phyloP scores from a whole-genome alignment of 2,888 invertebrate genomes.

The Aethes cnicana region DNA sequence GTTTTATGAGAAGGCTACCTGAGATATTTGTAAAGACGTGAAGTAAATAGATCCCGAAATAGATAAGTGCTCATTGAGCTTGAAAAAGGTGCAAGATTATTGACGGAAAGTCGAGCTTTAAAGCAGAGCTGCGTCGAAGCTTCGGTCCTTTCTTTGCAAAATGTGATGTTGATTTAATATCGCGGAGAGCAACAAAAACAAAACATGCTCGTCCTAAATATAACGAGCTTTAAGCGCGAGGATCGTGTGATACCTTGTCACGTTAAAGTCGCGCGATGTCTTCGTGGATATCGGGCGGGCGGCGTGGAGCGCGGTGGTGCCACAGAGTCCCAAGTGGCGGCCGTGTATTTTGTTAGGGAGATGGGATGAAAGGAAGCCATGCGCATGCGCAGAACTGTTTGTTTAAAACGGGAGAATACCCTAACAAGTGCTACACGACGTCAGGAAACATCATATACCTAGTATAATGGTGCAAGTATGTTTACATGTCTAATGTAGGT shows the following conservation, averaged over 20 bases:
- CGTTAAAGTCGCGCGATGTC: slow-evolving; percentile 43
- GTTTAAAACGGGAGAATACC: not conserved
- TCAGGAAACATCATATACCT: not conserved
- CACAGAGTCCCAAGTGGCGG: slow-evolving; percentile 68
- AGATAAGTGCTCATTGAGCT: slow-evolving; percentile 24
- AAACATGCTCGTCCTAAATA: slow-evolving; percentile 70
- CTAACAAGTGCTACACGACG: not conserved
- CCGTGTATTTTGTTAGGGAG: slow-evolving; percentile 41
- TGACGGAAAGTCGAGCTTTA: not conserved
- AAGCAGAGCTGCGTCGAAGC: too few species aligned
- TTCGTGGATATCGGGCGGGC: slow-evolving; percentile 47
- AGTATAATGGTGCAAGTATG: not conserved
- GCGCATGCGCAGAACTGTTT: slow-evolving; percentile 1
- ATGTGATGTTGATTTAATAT: slow-evolving; percentile 25
- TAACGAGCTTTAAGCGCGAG: slow-evolving; percentile 58
- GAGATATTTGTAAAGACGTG: slow-evolving; percentile 3
- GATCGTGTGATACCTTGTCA: slow-evolving; percentile 61
- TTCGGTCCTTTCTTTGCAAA: slow-evolving; percentile 9
- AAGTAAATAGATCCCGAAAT: slow-evolving; percentile 12
- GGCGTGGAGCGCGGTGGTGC: slow-evolving; percentile 48
- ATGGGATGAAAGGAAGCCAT: slow-evolving; percentile 25
- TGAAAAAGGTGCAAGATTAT: not conserved
- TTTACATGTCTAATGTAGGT: too few species aligned
- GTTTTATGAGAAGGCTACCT: slow-evolving; percentile 25
- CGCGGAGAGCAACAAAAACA: slow-evolving; percentile 45